Evolutionary conservation across 2,888 invertebrate species (phyloP), one percentile per base, ranked within the genome.

Genomic region (Oscheius onirici): DNA sequence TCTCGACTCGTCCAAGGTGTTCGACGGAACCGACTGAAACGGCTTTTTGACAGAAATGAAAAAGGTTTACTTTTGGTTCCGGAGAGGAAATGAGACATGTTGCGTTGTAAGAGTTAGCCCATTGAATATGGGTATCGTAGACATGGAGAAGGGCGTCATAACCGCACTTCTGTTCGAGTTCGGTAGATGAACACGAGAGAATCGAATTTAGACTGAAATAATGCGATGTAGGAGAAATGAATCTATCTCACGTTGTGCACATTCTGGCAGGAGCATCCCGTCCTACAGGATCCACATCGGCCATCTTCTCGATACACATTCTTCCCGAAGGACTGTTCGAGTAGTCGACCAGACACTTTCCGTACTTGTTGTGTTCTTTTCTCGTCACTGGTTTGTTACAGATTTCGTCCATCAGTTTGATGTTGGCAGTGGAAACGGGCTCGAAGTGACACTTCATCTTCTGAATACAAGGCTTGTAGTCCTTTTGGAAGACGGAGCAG

Each of bases 81-180:
- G 80, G 80, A 15, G 78, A 75, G 34, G 71, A 69, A 3, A 80
- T 43, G 57, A 78, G 63, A 71, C 79, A 80, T 0, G 77, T 72
- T 17, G 77, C 68, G 49, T 84, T 78, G 78, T 78, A 84, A 22
- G 74, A 68, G 13, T 69, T 74, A 1, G 78, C 80, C 84, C 84
- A 84, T 24, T 78, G 79, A 49, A 74, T 74, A 67, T 84, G 83
- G 11, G 81, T 54, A 67, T 81, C 81, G 73, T 81, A 85, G 20
- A 84, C 80, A 72, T 85, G 86, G 26, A 84, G 72, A 26, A 85
- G 74, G n/a, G 85, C 83, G 46, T 86, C 86, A 57, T 76, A 81
- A 6, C 86, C 86, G 63, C 86, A 86, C 17, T 74, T 17, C 46
- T 69, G 66, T 55, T 81, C 81, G 17, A 85, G 73, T 11, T 72